A percentile compares a stretch with the other conserved stretches of the same genome.
phyloP scores from a whole-genome alignment of 2,797 vertebrate species.

The Ctenopoma kingsleyae region DNA sequence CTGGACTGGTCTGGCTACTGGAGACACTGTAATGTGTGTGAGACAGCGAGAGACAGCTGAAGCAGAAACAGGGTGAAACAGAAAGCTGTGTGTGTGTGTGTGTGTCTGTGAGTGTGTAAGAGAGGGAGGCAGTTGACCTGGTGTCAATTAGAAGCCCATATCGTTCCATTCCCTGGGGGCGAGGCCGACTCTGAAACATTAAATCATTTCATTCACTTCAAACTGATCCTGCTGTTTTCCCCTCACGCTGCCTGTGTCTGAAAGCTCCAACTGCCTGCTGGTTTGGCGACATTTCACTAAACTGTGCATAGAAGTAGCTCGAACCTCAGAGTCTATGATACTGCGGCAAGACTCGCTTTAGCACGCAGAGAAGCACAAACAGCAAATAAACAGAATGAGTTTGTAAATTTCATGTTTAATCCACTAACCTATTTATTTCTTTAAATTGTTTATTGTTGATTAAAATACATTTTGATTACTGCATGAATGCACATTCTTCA shows the following conservation, averaged over 20 bases:
- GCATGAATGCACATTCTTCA: no score
- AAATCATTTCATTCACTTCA: constrained; percentile 80
- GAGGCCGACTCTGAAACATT: constrained; percentile 77
- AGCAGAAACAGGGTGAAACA: constrained; percentile 59
- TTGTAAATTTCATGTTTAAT: constrained; percentile 1
- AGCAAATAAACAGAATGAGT: neutral
- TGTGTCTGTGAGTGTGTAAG: constrained; percentile 19
- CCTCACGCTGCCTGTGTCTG: constrained; percentile 30
- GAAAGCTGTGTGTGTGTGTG: constrained; percentile 48
- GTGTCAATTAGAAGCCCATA: constrained; percentile 80
- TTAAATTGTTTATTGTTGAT: no score
- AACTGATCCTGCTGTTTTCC: constrained; percentile 65
- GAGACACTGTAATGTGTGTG: constrained; percentile 43
- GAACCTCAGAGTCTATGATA: constrained; percentile 17
- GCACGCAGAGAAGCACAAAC: no score
- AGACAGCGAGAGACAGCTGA: constrained; percentile 43
- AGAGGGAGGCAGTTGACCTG: constrained; percentile 82
- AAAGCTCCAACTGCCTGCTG: constrained; percentile 50
- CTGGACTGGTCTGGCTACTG: constrained; percentile 56
- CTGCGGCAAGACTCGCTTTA: constrained; percentile 1
- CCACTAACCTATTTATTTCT: constrained; percentile 2
- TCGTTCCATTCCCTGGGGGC: constrained; percentile 78
- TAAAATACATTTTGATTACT: no score
- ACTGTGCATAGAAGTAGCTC: constrained; percentile 39
- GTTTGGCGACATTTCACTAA: constrained; percentile 40